Base-by-base conservation (phyloP, 1,140 invertebrate species). In the Saccostrea cuccullata region DNA sequence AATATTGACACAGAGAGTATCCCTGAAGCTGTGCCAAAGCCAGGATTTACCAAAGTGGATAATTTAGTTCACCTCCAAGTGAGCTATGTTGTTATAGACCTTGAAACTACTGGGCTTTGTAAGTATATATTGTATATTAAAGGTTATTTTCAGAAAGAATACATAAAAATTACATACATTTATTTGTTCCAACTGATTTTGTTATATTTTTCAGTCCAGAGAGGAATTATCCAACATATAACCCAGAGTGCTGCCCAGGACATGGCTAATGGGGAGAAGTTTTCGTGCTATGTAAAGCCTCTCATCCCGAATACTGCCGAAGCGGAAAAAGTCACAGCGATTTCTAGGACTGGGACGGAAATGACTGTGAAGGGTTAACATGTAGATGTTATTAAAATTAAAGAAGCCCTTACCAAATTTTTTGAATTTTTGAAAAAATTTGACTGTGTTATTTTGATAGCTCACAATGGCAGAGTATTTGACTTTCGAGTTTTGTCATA, bases 381-480 rank as follows among this genome's bases (percentile, higher is more conserved):
- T 70, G 85, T 89, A 84, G 64, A 89, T n/a, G 23, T 77, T 26
- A 12, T 55, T n/a, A 0, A 13, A 15, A 87, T 89, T 55, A n/a
- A 40, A 17, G 55, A 15, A 30, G 88, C 82, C 15, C 12, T 86
- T 70, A 23, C 40, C 8, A 67, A 70, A 56, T 82, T 89, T 58
- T 26, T 85, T 23, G 23, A 56, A 12, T 82, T 86, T 86, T 40
- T 89, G 83, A 67, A 82, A 58, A 84, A 85, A n/a, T 70, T 77
- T 40, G 9, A 58, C 13, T 40, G 60, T 85, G 82, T 87, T 84
- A 58, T 89, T 58, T 55, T 89, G 9, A 26, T 89, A 30, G 88
- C 83, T 3, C 88, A 85, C 55, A 89, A 89, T 85, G 88, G 86
- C 13, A 70, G 83, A 30, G 82, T 55, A 20, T 87, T 89, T 85